Conservation (phyloP, 2,113 vertebrate genomes). For the Hyperoodon ampullatus region DNA sequence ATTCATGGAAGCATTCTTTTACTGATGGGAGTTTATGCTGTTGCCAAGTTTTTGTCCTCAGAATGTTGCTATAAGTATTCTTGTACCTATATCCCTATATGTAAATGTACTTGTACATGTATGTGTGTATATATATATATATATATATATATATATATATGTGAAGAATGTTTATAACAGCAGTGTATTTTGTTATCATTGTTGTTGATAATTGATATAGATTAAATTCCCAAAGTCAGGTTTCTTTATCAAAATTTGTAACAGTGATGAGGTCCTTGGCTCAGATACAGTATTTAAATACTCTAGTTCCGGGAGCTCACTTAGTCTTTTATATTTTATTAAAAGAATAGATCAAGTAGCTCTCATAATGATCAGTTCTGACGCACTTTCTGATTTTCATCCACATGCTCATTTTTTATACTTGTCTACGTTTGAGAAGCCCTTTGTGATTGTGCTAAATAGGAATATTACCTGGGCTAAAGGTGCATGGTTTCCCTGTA, state of each 20-base stretch:
- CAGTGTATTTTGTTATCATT: background rate
- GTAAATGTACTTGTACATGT: background rate
- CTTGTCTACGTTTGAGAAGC: slow-evolving; percentile 29
- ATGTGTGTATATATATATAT: background rate
- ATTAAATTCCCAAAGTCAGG: background rate
- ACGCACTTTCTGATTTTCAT: background rate
- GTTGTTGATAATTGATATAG: background rate
- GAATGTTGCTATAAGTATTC: background rate
- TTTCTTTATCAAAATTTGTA: background rate
- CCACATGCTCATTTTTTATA: background rate
- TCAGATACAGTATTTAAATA: background rate
- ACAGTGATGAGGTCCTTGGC: background rate
- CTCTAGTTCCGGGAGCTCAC: background rate
- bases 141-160: too few species aligned
- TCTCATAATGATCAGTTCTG: slow-evolving; percentile 1
- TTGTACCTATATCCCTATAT: background rate
- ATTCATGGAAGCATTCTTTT: background rate
- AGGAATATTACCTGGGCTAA: background rate
- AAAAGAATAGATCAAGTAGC: background rate
- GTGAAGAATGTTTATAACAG: background rate
- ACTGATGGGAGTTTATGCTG: background rate
- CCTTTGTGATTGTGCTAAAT: background rate
- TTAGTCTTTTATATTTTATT: background rate
- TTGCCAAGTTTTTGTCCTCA: background rate
- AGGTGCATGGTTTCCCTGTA: background rate